These are phyloP conservation scores for Alauda arvensis DNA, from an alignment of 2,797 vertebrate species.

Conservation along the genomic window DNA sequence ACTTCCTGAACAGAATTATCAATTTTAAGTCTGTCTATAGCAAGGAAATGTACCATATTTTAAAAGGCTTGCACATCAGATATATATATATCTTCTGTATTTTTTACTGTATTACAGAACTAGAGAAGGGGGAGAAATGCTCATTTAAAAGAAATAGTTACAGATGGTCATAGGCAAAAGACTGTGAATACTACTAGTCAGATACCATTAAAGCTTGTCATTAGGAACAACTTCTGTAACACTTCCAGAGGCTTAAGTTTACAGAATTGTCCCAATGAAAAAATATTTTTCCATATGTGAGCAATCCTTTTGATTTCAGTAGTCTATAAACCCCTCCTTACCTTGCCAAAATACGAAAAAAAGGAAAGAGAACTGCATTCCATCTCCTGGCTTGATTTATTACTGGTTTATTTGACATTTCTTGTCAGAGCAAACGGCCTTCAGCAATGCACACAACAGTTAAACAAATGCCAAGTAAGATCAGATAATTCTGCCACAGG, in stretches of 20 bases:
- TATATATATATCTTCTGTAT: neutral
- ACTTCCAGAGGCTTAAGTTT: neutral
- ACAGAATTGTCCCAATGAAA: neutral
- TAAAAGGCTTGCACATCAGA: neutral
- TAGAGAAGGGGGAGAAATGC: neutral
- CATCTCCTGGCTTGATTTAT: neutral
- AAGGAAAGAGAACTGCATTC: neutral
- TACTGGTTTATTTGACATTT: neutral
- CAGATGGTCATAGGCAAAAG: neutral
- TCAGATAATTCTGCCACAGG: neutral
- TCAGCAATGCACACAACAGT: neutral
- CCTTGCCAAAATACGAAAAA: neutral
- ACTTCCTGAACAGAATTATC: neutral
- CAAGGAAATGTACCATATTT: neutral
- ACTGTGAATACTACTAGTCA: neutral
- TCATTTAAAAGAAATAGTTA: neutral
- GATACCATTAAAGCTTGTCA: neutral
- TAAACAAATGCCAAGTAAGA: neutral
- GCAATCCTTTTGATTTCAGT: neutral
- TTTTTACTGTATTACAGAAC: neutral
- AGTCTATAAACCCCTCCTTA: neutral
- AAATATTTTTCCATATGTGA: neutral
- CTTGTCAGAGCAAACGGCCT: neutral
- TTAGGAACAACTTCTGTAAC: neutral
- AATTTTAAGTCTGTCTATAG: neutral